Base-by-base conservation (phyloP, 2,888 invertebrate genomes). In the Philaethria dido region DNA sequence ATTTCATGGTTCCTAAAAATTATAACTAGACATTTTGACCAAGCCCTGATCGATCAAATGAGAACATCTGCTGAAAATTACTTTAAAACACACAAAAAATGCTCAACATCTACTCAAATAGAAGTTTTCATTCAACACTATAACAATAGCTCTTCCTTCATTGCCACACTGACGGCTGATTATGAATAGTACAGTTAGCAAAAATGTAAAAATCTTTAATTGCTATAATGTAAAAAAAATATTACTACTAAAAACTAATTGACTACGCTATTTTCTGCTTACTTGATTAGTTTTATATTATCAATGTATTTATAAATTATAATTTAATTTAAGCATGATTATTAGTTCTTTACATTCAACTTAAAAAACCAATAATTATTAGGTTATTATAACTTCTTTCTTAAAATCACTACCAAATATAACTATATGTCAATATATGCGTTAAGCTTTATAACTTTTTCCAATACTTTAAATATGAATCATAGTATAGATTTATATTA, bases 161-260 rank as follows among this genome's bases (percentile, higher is more conserved):
- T 92, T 92, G 91, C 90, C 88, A 87, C 88, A 88, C 88, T 88
- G 89, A 84, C 87, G 85, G 87, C 89, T 92, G 92, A 92, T 92
- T 89, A 87, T 86, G 77, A 82, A 76, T 76, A 78, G 83, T 87
- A 92, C 72, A 29, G 88, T 78, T 69, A 79, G 82, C 81, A 90
- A 69, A 80, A 77, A 77, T 75, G 69, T 16, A 33, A 66, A 64
- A 42, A 22, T n/a, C 1, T n/a, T 42, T 22, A 2, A n/a, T 57
- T 42, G 55, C 55, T 57, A 57, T 57, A 42, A 22, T n/a, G n/a
- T 39, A 42, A 22, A 22, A 42, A 39, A 16, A 8, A 8, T 33
- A 33, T 33, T 33, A 9, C 33, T 33, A 33, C 33, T 33, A 33
- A 33, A 33, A 33, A 8, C 9, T 33, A 33, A 8, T 33, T 33